phyloP scores from a whole-genome alignment of 2,113 vertebrate species.

The Hepsetus odoe region DNA sequence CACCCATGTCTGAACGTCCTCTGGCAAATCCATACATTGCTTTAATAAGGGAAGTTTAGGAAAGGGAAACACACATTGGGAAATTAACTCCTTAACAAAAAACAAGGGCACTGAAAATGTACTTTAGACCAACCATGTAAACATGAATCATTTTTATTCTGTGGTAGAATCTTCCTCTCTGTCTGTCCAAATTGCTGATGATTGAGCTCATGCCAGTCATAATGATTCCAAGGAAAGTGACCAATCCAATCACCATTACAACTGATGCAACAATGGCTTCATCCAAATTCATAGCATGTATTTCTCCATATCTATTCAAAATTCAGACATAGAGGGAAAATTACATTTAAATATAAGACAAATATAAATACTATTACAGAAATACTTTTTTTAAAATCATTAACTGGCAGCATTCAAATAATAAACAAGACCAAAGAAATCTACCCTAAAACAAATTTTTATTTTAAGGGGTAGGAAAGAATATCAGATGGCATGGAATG shows the following conservation, averaged over 20 bases:
- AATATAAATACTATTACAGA: neutral
- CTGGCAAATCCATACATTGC: conserved; percentile 41
- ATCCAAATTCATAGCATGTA: no score
- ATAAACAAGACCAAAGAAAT: no score
- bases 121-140: conserved; percentile 43
- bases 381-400: no score
- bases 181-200: conserved; percentile 44
- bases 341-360: neutral
- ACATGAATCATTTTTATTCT: conserved; percentile 42
- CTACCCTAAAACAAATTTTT: no score
- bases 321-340: neutral
- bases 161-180: conserved; percentile 44
- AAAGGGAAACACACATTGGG: neutral
- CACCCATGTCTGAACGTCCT: conserved; percentile 39
- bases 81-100: neutral
- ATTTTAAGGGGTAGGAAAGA: no score
- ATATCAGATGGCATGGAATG: no score
- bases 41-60: conserved; percentile 26
- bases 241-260: conserved; percentile 36
- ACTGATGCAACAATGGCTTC: neutral
- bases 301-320: no score
- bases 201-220: conserved; percentile 45
- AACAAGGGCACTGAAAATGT: neutral
- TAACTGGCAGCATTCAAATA: no score
- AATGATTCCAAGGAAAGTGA: conserved; percentile 37